phyloP scores from a whole-genome alignment of 1,140 invertebrate species.

The Drosophila sucinea region DNA sequence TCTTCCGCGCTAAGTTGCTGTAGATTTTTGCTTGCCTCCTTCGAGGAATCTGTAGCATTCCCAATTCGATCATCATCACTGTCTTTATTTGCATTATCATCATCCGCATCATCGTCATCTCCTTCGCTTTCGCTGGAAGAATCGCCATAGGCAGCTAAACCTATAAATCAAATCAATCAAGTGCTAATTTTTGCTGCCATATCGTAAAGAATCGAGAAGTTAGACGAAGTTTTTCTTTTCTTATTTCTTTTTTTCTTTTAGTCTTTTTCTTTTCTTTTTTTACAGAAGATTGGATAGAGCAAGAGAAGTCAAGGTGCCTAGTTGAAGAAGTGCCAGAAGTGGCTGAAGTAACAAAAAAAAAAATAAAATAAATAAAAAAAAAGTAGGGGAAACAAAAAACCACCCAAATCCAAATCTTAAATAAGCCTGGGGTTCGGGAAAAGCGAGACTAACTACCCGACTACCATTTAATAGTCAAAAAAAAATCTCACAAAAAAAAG shows the following conservation, averaged over 20 bases:
- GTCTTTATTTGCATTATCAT: conserved; percentile 37
- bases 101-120: conserved; percentile 49
- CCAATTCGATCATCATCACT: conserved; percentile 41
- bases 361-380: neutral
- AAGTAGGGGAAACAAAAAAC: neutral
- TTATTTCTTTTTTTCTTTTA: conserved; percentile 22
- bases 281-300: conserved; percentile 16
- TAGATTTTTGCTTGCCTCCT: conserved; percentile 45
- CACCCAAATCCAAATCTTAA: neutral
- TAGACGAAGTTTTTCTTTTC: conserved; percentile 35
- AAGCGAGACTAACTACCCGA: conserved; percentile 43
- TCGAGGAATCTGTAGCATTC: conserved; percentile 33
- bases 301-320: neutral
- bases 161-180: conserved; percentile 81
- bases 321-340: neutral
- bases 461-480: conserved; percentile 18
- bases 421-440: neutral
- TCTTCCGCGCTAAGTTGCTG: conserved; percentile 67
- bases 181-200: conserved; percentile 73
- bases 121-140: conserved; percentile 75
- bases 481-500: conserved; percentile 40
- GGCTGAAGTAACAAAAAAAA: neutral
- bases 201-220: conserved; percentile 30
- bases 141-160: conserved; percentile 82
- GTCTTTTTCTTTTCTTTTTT: conserved; percentile 25